Percentiles rank a stretch among this genome's conserved stretches.
Conservation (phyloP, 2,888 invertebrate genomes). For the Sphaeridia pumilis region DNA sequence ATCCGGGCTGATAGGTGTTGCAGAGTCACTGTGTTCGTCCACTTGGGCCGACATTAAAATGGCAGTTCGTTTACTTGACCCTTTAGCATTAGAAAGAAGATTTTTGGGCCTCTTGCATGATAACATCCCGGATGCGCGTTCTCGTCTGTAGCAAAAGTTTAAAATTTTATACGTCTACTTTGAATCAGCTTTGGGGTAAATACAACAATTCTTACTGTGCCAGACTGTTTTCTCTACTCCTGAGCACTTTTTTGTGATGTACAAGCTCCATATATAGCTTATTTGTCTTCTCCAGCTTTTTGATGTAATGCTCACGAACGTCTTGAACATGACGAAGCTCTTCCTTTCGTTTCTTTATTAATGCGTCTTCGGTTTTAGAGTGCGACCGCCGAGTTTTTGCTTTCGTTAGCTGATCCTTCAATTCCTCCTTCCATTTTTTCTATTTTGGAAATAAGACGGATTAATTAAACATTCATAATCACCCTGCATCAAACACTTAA, state of each 20-base stretch:
- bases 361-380: conserved; percentile 58
- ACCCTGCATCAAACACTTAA: too few relatives aligned
- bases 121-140: conserved; percentile 28
- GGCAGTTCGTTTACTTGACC: conserved; percentile 27
- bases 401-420: conserved; percentile 59
- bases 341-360: conserved; percentile 64
- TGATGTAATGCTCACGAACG: conserved; percentile 76
- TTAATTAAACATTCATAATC: too few relatives aligned
- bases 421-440: conserved; percentile 74
- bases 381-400: conserved; percentile 55
- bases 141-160: too few relatives aligned
- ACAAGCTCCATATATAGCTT: conserved; percentile 80
- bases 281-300: conserved; percentile 77
- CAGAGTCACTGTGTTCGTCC: conserved; percentile 20
- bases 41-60: conserved; percentile 23
- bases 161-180: too few relatives aligned
- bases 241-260: conserved; percentile 68
- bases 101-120: conserved; percentile 30
- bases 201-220: conserved; percentile 47
- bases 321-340: conserved; percentile 81
- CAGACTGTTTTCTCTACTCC: conserved; percentile 67
- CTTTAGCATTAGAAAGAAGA: conserved; percentile 21
- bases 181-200: too few relatives aligned
- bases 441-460: too few relatives aligned
- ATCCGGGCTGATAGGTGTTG: conserved; percentile 29